phyloP scores from a whole-genome alignment of 2,888 invertebrate species.

The Himalopsyche kuldschensis region DNA sequence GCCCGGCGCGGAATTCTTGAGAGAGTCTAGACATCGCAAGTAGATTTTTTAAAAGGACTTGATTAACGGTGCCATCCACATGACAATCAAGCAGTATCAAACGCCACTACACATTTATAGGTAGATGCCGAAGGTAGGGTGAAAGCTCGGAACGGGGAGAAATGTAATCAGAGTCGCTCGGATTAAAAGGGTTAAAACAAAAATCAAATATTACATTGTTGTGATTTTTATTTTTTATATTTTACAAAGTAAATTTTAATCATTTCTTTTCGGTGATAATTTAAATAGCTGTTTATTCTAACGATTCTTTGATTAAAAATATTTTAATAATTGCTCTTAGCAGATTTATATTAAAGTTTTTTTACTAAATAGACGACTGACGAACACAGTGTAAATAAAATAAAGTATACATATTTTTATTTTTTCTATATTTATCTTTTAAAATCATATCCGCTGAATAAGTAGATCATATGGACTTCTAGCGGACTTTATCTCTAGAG shows the following conservation, averaged over 20 bases:
- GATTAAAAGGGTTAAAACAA: not conserved
- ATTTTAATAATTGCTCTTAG: too few relatives aligned
- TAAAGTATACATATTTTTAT: too few relatives aligned
- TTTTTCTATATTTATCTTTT: too few relatives aligned
- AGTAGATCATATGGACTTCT: too few relatives aligned
- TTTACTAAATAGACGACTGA: too few relatives aligned
- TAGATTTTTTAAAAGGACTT: slow-evolving; percentile 32
- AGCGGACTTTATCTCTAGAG: too few relatives aligned
- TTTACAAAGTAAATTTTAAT: not conserved
- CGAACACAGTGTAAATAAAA: too few relatives aligned
- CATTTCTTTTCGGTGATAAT: not conserved
- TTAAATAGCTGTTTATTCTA: too few relatives aligned
- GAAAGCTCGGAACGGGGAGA: not conserved
- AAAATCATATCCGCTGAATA: too few relatives aligned
- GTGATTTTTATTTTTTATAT: not conserved
- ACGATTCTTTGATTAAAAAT: too few relatives aligned
- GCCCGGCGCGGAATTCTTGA: not conserved
- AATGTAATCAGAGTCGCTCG: not conserved
- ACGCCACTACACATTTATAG: not conserved
- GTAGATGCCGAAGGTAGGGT: not conserved
- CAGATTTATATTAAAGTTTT: too few relatives aligned
- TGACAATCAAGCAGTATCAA: not conserved
- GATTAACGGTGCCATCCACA: slow-evolving; percentile 24
- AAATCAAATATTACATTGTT: not conserved
- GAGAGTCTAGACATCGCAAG: slow-evolving; percentile 37